Percentiles rank a stretch among this genome's conserved stretches.
phyloP scores from a whole-genome alignment of 1,140 invertebrate species.

The Grapholita molesta region DNA sequence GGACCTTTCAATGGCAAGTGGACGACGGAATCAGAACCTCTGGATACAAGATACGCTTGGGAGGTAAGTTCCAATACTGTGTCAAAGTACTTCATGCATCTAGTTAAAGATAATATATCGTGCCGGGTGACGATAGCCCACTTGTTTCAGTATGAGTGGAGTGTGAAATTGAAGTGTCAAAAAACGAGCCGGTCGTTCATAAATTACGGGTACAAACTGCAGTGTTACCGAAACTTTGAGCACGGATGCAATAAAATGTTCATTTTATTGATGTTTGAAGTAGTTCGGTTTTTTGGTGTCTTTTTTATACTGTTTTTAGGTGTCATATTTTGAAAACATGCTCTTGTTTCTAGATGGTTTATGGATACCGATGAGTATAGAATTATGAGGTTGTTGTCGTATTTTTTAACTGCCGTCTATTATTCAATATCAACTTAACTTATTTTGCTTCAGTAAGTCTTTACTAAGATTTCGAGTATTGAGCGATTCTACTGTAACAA shows the following conservation, averaged over 20 bases:
- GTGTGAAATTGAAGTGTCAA: slow-evolving; percentile 53
- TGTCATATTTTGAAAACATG: slow-evolving; percentile 12
- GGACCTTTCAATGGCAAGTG: slow-evolving; percentile 86
- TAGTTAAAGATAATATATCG: slow-evolving; percentile 24
- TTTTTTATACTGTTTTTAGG: slow-evolving; percentile 24
- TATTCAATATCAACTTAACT: background rate
- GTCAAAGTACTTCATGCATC: slow-evolving; percentile 33
- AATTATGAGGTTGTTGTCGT: background rate
- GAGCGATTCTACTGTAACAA: background rate
- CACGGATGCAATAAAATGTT: slow-evolving; percentile 60
- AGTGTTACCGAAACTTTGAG: slow-evolving; percentile 29
- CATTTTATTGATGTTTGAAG: slow-evolving; percentile 63
- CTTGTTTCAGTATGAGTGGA: slow-evolving; percentile 42
- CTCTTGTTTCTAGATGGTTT: slow-evolving; percentile 12
- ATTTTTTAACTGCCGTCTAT: background rate
- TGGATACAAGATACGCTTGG: slow-evolving; percentile 83
- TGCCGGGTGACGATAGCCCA: slow-evolving; percentile 41
- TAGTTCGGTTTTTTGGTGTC: slow-evolving; percentile 39
- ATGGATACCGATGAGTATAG: background rate
- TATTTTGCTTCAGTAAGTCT: background rate
- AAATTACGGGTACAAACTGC: slow-evolving; percentile 56
- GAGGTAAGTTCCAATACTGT: slow-evolving; percentile 80
- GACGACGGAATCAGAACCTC: slow-evolving; percentile 80
- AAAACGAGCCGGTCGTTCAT: slow-evolving; percentile 47
- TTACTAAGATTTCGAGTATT: background rate